These are phyloP conservation scores for Ammodytes marinus DNA, from an alignment of 2,113 vertebrate genomes.

Conservation along the genomic window DNA sequence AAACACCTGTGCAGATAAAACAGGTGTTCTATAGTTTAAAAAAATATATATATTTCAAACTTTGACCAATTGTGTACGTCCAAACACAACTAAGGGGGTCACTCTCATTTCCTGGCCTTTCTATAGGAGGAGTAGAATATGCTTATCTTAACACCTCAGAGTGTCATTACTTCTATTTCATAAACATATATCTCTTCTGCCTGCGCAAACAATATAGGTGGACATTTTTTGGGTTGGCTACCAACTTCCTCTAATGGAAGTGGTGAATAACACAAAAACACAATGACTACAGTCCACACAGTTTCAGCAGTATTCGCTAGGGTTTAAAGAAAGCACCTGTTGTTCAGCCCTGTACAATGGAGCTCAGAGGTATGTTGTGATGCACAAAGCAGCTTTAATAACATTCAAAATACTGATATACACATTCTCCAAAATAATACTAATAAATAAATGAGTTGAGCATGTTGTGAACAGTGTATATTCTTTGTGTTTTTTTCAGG, in stretches of 20 bases:
- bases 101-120: slow-evolving; percentile 73
- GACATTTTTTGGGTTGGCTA: slow-evolving; percentile 8
- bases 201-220: not conserved
- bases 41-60: not conserved
- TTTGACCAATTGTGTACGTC: not conserved
- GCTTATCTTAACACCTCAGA: slow-evolving; percentile 12
- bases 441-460: not conserved
- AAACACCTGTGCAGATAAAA: not conserved
- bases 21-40: not conserved
- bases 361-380: not conserved
- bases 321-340: slow-evolving; percentile 3
- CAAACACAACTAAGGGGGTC: slow-evolving; percentile 29
- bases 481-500: not conserved
- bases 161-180: slow-evolving; percentile 24
- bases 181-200: not conserved
- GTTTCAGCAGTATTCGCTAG: slow-evolving; percentile 10
- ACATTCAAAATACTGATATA: slow-evolving; percentile 2
- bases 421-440: not conserved
- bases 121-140: not conserved
- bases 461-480: not conserved
- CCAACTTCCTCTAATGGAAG: slow-evolving; percentile 3
- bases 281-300: not conserved
- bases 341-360: not conserved
- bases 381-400: slow-evolving; percentile 4
- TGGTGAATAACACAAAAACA: slow-evolving; percentile 20